Base-by-base conservation (phyloP, 1,140 invertebrate genomes). In the Heterodera carotae region DNA sequence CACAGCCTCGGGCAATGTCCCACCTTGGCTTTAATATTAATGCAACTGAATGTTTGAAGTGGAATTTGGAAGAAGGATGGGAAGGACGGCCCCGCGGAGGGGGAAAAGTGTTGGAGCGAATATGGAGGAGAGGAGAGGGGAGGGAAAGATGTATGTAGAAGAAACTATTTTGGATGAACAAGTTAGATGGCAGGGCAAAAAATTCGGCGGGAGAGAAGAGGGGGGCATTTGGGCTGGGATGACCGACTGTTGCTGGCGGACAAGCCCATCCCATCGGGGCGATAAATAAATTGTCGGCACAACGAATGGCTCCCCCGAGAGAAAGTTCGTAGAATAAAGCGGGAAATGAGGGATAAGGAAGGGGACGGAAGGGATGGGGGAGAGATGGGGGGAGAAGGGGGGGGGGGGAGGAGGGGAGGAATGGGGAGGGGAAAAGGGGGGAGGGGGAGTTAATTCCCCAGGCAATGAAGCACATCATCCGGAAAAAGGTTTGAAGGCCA, bases 11-110 rank as follows among this genome's bases (percentile, higher is more conserved):
- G 48, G 48, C 48, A 10, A 53, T 22, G 48, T 4, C 48, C 62
- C 27, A 66, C 62, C 62, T 66, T 66, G 62, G 62, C 62, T 66
- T 66, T 66, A 66, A 66, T 66, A 66, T 66, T 66, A 66, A 66
- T 66, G 62, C 62, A n/a, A 34, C 27, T 43, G 48, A 53, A 53
- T 53, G 48, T 53, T 53, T 53, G 48, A 22, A 53, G 48, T 53
- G 48, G 48, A 53, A 53, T 18, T 53, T 53, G 15, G 48, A 18
- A 43, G n/a, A 53, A 53, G 48, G 48, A 53, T 53, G 48, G 18
- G 48, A 53, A 53, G 18, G 48, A 22, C 12, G 12, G 48, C 4
- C 48, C 39, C 36, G 6, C 39, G 39, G 39, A 6, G 39, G 39
- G 39, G 48, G 12, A 43, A 43, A 43, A 10, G 48, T n/a, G n/a